Evolutionary conservation across 2,888 invertebrate species (phyloP).

Genomic region (Spicauda simplicius): DNA sequence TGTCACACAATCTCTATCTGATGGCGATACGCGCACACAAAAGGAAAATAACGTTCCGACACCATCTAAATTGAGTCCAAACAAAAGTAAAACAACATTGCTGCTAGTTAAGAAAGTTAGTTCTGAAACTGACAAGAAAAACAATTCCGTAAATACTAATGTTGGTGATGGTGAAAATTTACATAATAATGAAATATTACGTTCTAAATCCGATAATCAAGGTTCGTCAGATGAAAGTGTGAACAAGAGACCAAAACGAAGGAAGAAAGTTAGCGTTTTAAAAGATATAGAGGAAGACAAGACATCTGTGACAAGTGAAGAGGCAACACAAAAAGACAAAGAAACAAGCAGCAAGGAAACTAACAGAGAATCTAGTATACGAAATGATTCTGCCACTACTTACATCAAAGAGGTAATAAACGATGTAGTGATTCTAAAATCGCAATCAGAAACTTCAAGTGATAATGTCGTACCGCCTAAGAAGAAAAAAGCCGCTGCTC

Average conservation of each 20-base stretch:
- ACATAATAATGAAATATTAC: neutral
- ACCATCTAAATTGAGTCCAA: neutral
- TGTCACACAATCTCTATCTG: neutral
- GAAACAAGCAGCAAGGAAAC: constrained; percentile 4
- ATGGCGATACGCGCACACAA: neutral
- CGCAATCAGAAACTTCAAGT: constrained; percentile 58
- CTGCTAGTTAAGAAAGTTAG: neutral
- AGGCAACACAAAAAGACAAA: neutral
- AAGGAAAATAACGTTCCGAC: neutral
- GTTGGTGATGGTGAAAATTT: neutral
- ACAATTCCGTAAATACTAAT: neutral
- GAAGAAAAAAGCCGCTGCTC: constrained; percentile 14
- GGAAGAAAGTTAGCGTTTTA: neutral
- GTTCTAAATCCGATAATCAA: neutral
- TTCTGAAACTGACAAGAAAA: neutral
- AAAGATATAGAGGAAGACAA: neutral
- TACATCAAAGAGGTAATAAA: constrained; percentile 40
- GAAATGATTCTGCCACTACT: constrained; percentile 31
- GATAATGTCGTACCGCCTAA: constrained; percentile 34
- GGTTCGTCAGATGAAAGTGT: neutral
- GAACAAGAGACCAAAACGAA: neutral
- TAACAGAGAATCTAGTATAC: constrained; percentile 12
- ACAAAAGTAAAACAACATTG: neutral
- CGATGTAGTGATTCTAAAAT: constrained; percentile 54
- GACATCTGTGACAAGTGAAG: neutral